A percentile compares a stretch with the other conserved stretches of the same genome.
Conservation (phyloP, 2,113 vertebrate genomes). For the Vidua chalybeata region DNA sequence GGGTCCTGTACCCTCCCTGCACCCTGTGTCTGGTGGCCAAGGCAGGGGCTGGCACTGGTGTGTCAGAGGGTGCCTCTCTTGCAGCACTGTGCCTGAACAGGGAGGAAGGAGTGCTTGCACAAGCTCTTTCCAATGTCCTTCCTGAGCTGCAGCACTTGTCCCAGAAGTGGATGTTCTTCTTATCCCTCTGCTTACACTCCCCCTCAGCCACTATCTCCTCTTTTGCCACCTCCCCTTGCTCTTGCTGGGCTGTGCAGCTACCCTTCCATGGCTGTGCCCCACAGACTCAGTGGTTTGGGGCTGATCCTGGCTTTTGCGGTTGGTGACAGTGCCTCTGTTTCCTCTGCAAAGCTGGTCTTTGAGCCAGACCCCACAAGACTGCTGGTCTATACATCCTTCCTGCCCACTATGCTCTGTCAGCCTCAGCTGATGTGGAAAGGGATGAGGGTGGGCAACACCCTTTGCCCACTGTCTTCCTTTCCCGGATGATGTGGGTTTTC, state of each 20-base stretch:
- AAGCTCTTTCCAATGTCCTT: background rate
- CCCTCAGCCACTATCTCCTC: background rate
- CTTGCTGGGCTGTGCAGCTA: background rate
- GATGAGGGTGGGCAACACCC: background rate
- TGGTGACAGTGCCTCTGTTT: background rate
- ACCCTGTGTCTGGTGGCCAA: background rate
- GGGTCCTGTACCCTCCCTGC: background rate
- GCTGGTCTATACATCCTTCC: conserved; percentile 3
- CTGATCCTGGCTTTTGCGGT: background rate
- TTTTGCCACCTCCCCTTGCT: background rate
- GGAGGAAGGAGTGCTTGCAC: background rate
- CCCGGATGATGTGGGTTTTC: background rate
- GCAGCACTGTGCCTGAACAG: background rate
- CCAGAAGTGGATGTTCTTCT: background rate
- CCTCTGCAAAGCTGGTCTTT: background rate
- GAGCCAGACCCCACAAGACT: background rate
- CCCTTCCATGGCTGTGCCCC: background rate
- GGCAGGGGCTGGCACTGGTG: background rate
- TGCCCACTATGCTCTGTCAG: background rate
- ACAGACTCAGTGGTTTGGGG: background rate
- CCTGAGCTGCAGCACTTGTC: background rate
- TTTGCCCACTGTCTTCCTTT: background rate
- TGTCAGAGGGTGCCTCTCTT: background rate
- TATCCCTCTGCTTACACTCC: background rate
- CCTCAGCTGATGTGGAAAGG: conserved; percentile 8